A percentile compares a stretch with the other conserved stretches of the same genome.
Conservation (phyloP, 2,888 invertebrate species). For the Tipula helvola region DNA sequence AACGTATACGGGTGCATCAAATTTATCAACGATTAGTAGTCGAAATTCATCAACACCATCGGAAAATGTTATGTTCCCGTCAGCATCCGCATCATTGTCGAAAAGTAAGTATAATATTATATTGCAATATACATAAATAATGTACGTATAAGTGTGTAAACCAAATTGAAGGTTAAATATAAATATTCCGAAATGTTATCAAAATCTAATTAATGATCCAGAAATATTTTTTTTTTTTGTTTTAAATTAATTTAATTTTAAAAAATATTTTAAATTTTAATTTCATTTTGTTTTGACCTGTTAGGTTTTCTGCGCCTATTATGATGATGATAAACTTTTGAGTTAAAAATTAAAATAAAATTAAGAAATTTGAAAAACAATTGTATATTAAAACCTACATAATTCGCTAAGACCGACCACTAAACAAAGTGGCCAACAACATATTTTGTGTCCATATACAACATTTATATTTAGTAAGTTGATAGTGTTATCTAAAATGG, state of each 20-base stretch:
- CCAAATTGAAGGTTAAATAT: conserved; percentile 4
- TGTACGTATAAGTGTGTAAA: no score
- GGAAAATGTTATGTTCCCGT: conserved; percentile 34
- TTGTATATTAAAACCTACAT: neutral
- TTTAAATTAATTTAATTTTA: neutral
- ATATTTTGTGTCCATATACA: neutral
- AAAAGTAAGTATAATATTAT: conserved; percentile 48
- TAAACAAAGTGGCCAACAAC: neutral
- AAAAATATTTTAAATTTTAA: neutral
- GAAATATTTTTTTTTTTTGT: neutral
- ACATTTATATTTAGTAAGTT: neutral
- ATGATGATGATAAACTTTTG: neutral
- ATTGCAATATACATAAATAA: neutral
- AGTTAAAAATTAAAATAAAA: neutral
- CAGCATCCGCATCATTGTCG: conserved; percentile 56
- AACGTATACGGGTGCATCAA: neutral
- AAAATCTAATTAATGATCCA: neutral
- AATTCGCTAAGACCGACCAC: neutral
- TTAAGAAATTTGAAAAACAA: neutral
- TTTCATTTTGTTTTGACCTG: neutral
- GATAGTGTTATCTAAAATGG: neutral
- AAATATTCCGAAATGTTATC: neutral
- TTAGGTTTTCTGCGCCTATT: neutral
- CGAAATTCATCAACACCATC: neutral
- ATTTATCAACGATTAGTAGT: neutral